Evolutionary conservation across 1,140 invertebrate species (phyloP), one percentile per base, ranked within the genome.

Genomic region (Globodera ellingtonae): DNA sequence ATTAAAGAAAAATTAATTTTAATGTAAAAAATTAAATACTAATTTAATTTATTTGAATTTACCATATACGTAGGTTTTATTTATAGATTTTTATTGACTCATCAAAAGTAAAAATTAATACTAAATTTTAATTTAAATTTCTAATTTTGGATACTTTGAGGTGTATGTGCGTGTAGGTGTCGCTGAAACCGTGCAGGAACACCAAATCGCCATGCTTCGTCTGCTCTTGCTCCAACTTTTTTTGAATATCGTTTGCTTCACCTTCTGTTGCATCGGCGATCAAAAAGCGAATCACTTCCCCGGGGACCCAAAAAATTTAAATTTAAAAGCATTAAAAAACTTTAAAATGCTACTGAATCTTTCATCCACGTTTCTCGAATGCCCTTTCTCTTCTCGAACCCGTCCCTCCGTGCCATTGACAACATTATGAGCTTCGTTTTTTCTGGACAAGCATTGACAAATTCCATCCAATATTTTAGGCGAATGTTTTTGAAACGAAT

Each of bases 261-360:
- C 67, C 67, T 70, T 24, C 24, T 1, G 67, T 9, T 5, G 67
- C 18, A 47, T 70, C 67, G 24, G 24, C 67, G 46, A 70, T 47
- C 67, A 70, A 10, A 70, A 70, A 70, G 10, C 67, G 24, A 47
- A 70, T 47, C 67, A 70, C 67, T 47, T 44, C 67, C 6, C 67
- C 67, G 9, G 24, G 24, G 7, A 47, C 9, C 67, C 15, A 70
- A 70, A 70, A 70, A 6, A 5, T 15, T 15, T 15, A 18, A 59
- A 5, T 15, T 59, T 44, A 70, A 15, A 15, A 10, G 18, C 10
- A 52, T 52, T 52, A 52, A 52, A 52, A 13, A 24, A 4, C 18
- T 67, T 7, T 15, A 2, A 10, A 35, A 15, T 9, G 5, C 15
- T 6, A 70, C 67, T 5, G 67, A 8, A 15, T 70, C 67, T 24